phyloP scores from a whole-genome alignment of 2,797 vertebrate species.

The Phoxinus dragarum region DNA sequence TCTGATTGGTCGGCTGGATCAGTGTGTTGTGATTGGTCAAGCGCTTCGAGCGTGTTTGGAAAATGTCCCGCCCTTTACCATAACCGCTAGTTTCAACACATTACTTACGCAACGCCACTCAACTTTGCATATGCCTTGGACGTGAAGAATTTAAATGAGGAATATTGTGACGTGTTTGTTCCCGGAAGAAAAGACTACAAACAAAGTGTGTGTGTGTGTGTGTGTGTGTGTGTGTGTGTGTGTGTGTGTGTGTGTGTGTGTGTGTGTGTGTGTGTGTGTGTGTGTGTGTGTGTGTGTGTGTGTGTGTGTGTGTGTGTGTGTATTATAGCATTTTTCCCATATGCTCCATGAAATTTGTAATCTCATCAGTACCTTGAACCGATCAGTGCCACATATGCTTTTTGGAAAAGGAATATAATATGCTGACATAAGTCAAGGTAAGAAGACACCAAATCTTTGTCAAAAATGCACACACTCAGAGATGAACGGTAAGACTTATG shows the following conservation, averaged over 20 bases:
- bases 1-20: background rate
- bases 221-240: background rate
- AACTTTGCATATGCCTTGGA: background rate
- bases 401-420: slow-evolving; percentile 53
- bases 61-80: background rate
- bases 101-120: background rate
- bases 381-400: slow-evolving; percentile 9
- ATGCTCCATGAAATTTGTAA: slow-evolving; percentile 38
- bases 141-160: background rate
- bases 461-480: slow-evolving; percentile 21
- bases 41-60: too few species aligned
- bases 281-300: background rate
- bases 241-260: background rate
- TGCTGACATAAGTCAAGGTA: slow-evolving; percentile 50
- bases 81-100: background rate
- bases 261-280: slow-evolving; percentile 28
- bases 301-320: background rate
- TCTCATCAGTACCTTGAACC: slow-evolving; percentile 20
- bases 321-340: slow-evolving; percentile 51
- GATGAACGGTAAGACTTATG: slow-evolving; percentile 32
- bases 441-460: slow-evolving; percentile 47
- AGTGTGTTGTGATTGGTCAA: background rate
- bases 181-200: background rate
- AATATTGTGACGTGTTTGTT: background rate
- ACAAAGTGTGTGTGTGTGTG: too few species aligned